Evolutionary conservation across 1,140 invertebrate species (phyloP).

Genomic region (Diorhabda carinulata): DNA sequence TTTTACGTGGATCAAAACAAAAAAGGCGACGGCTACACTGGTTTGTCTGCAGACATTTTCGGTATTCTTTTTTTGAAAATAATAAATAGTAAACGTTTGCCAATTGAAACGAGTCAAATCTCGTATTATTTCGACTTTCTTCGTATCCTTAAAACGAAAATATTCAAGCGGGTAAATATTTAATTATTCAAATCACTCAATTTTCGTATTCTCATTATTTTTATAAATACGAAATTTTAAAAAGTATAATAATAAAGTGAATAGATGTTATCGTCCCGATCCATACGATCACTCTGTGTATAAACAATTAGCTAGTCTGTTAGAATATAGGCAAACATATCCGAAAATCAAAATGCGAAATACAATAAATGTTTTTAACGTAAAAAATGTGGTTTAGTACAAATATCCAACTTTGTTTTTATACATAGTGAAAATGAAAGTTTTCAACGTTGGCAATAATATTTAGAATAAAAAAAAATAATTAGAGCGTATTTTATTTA

Average conservation of each 20-base stretch:
- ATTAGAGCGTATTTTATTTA: constrained; percentile 19
- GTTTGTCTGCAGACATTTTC: no score
- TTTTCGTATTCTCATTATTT: background rate
- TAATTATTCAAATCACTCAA: background rate
- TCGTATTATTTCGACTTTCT: background rate
- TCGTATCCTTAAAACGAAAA: background rate
- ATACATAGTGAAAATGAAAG: constrained; percentile 28
- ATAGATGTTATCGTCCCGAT: background rate
- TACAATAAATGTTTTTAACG: constrained; percentile 3
- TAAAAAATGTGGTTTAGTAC: constrained; percentile 18
- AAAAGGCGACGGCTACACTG: no score
- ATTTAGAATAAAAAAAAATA: constrained; percentile 13
- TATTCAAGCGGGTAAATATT: background rate
- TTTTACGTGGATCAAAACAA: no score
- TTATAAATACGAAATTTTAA: background rate
- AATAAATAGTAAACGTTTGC: no score
- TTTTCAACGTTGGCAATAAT: constrained; percentile 31
- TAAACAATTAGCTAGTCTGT: constrained; percentile 17
- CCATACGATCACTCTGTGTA: constrained; percentile 29
- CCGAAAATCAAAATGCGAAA: constrained; percentile 15
- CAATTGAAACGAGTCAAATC: background rate
- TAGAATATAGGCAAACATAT: constrained; percentile 29
- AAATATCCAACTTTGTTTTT: constrained; percentile 26
- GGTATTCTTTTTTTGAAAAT: background rate
- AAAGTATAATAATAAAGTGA: background rate